Evolutionary conservation across 2,797 vertebrate genomes (phyloP), one percentile per base, ranked within the genome.

Genomic region (Eurystomus glaucurus): DNA sequence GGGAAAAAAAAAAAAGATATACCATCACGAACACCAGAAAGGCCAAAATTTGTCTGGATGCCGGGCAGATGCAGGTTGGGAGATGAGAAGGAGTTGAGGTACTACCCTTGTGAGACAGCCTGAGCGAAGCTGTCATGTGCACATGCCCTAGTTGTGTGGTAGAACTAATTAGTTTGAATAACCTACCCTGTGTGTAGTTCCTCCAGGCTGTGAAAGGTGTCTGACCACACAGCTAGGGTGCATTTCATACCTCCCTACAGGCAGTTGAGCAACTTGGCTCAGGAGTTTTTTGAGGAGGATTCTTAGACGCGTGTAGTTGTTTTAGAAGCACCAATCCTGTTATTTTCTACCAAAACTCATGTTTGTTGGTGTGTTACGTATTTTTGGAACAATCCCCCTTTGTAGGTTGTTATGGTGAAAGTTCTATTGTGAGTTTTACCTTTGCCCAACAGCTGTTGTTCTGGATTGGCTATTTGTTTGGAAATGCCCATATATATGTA

Each of bases 1-100:
- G 39, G 28, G 37, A 9, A 16, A 6, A 26, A 13, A 19, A 52
- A 52, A 23, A 41, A 31, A 35, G 2, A 37, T 20, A 37, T 10
- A 17, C 18, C 4, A 1, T 81, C 41, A 61, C 15, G 52, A 43
- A 28, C 39, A n/a, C 5, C 19, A 22, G 13, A 33, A 68, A 43
- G 6, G 31, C 58, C n/a, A 37, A 17, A 48, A 7, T 60, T 57
- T 75, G 28, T 86, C 37, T 58, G 41, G 14, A 13, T 90, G 64
- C 39, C 52, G 39, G n/a, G 41, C 0, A 0, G 26, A 2, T 18
- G 11, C 0, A 0, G 11, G 20, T 0, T 75, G 82, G 31, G 37
- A 52, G 31, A 25, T 81, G 41, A 75, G 65, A 85, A 35, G 0
- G 2, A 29, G 3, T 3, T 25, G 74, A 79, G 39, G 85, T 86